phyloP scores from a whole-genome alignment of 2,113 vertebrate genomes.

The rabbit (Oryctolagus cuniculus) region DNA sequence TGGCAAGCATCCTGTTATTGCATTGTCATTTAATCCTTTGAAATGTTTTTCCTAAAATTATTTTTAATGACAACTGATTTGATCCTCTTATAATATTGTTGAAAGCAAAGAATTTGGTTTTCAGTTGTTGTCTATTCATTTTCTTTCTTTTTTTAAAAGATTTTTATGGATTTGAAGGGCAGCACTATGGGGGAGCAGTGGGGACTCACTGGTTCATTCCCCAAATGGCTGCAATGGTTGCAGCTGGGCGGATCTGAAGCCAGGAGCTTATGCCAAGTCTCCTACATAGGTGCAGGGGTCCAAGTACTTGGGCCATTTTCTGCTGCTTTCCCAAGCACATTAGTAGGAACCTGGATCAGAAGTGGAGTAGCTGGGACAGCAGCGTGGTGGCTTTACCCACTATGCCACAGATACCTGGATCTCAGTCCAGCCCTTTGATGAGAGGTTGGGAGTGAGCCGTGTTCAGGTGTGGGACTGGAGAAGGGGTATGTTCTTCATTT shows the following conservation, averaged over 20 bases:
- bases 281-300: too few species aligned
- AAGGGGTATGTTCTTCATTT: neutral
- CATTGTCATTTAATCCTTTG: neutral
- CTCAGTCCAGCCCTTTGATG: neutral
- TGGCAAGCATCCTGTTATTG: neutral
- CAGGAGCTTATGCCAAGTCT: too few species aligned
- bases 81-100: neutral
- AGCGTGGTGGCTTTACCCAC: too few species aligned
- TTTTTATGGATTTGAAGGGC: too few species aligned
- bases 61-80: neutral
- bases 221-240: too few species aligned
- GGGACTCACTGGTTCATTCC: too few species aligned
- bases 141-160: neutral
- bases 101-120: neutral
- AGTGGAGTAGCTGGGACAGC: too few species aligned
- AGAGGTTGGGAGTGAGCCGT: neutral
- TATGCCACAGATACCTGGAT: neutral
- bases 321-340: too few species aligned
- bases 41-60: neutral
- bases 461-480: neutral
- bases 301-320: too few species aligned
- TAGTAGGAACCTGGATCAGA: too few species aligned
- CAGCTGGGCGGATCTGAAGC: too few species aligned
- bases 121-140: neutral
- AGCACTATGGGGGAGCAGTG: too few species aligned